Conservation (phyloP, 2,797 vertebrate species). For the Hydrolagus colliei region DNA sequence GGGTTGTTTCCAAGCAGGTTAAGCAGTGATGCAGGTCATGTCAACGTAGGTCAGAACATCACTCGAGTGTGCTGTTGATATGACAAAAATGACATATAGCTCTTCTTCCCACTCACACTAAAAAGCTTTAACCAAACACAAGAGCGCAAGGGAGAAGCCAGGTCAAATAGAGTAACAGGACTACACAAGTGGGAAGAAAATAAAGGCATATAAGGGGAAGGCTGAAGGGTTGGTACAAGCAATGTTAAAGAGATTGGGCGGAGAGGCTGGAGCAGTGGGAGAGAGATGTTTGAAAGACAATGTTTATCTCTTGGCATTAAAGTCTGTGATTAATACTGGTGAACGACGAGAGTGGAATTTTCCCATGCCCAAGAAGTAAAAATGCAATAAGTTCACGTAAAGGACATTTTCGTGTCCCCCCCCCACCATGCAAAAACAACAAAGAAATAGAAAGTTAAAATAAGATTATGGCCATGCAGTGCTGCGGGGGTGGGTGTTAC, state of each 20-base stretch:
- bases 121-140: not conserved
- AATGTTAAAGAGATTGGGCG: not conserved
- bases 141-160: not conserved
- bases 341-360: not conserved
- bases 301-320: conserved; percentile 15
- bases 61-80: too few species aligned
- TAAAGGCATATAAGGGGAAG: not conserved
- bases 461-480: not conserved
- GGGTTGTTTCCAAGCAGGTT: not conserved
- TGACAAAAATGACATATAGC: not conserved
- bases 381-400: not conserved
- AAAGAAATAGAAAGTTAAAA: not conserved
- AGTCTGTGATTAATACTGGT: not conserved
- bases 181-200: not conserved
- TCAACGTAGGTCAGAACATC: not conserved
- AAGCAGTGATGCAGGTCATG: not conserved
- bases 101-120: not conserved
- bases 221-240: not conserved
- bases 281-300: conserved; percentile 21
- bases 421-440: not conserved
- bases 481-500: too few species aligned
- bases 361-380: not conserved
- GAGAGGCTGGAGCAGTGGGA: not conserved
- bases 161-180: not conserved
- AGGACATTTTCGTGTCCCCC: not conserved